These are phyloP conservation scores for Anagyrus pseudococci DNA, from an alignment of 2,888 invertebrate species.

Conservation along the genomic window DNA sequence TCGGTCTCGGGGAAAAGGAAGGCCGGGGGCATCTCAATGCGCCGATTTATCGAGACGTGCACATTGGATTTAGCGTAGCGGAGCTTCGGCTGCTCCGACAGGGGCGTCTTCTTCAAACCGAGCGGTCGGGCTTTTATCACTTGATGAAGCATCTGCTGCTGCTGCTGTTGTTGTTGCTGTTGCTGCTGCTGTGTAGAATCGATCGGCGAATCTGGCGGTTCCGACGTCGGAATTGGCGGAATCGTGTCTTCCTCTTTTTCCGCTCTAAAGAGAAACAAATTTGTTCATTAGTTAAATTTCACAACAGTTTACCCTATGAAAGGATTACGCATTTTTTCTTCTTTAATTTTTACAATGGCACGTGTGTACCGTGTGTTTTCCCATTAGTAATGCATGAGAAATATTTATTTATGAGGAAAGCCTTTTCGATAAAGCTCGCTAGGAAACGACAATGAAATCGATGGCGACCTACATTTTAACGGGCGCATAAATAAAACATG, in stretches of 20 bases:
- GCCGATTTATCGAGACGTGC: constrained; percentile 73
- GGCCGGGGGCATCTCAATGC: constrained; percentile 84
- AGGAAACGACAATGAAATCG: too few relatives aligned
- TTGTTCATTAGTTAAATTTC: too few relatives aligned
- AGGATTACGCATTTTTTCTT: too few relatives aligned
- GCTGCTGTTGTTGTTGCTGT: constrained; percentile 40
- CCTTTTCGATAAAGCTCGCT: too few relatives aligned
- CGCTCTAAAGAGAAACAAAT: constrained; percentile 39
- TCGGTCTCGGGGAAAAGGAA: constrained; percentile 82
- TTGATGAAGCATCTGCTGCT: constrained; percentile 51
- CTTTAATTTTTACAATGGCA: too few relatives aligned
- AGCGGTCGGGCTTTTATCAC: constrained; percentile 82
- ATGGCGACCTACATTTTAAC: too few relatives aligned
- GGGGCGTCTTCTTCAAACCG: constrained; percentile 82
- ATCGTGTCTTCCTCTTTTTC: constrained; percentile 57
- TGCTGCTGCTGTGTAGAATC: constrained; percentile 45
- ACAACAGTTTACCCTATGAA: too few relatives aligned
- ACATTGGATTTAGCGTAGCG: constrained; percentile 69
- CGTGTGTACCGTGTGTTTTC: too few relatives aligned
- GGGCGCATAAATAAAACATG: too few relatives aligned
- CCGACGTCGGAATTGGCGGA: constrained; percentile 58
- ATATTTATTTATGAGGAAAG: too few relatives aligned
- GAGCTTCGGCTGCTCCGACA: constrained; percentile 80
- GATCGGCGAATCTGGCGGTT: constrained; percentile 59
- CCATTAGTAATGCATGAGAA: too few relatives aligned